A percentile compares a stretch with the other conserved stretches of the same genome.
Conservation (phyloP, 2,888 invertebrate genomes). For the Thyatira batis region DNA sequence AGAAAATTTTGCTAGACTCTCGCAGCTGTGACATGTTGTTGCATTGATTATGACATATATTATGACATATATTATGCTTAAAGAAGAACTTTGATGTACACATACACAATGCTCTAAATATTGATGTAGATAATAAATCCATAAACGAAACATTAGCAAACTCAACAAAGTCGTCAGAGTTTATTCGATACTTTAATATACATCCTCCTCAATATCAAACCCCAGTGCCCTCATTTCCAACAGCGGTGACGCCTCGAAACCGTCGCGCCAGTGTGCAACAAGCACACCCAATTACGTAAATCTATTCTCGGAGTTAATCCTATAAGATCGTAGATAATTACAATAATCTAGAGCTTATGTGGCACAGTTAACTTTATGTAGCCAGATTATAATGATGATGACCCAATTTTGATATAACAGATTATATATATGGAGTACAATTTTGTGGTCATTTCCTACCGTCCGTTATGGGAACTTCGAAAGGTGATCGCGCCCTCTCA, state of each 20-base stretch:
- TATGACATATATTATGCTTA: too few species aligned
- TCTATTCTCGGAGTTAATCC: slow-evolving; percentile 7
- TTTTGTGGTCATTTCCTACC: background rate
- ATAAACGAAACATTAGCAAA: too few species aligned
- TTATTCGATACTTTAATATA: too few species aligned
- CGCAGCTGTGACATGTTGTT: too few species aligned
- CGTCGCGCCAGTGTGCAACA: background rate
- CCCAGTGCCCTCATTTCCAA: background rate
- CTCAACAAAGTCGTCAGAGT: too few species aligned
- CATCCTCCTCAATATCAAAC: background rate
- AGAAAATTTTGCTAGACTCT: too few species aligned
- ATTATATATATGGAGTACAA: background rate
- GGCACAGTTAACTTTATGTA: slow-evolving; percentile 1
- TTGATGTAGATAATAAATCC: too few species aligned
- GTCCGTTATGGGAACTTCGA: too few species aligned
- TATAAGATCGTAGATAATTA: slow-evolving; percentile 4
- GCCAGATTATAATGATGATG: background rate
- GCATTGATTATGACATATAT: too few species aligned
- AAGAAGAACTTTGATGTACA: too few species aligned
- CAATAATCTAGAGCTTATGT: background rate
- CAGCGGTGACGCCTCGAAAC: background rate
- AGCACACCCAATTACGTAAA: slow-evolving; percentile 4
- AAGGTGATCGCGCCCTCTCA: too few species aligned
- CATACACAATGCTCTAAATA: too few species aligned
- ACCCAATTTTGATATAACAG: background rate